Conservation (phyloP, 1,140 invertebrate species). For the Chlorops oryzae region DNA sequence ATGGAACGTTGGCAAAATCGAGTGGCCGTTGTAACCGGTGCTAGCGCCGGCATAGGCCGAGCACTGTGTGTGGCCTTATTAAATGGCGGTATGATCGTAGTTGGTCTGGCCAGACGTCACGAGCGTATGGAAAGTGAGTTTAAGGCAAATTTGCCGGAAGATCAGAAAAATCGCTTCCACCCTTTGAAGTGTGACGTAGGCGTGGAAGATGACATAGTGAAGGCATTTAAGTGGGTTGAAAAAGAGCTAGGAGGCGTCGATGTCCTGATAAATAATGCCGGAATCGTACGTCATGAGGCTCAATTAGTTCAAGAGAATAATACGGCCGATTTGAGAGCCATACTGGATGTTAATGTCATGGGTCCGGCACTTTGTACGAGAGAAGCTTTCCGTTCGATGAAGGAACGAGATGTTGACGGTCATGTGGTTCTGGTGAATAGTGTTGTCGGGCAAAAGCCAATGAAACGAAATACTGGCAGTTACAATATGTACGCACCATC, state of each 20-base stretch:
- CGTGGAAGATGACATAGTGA: constrained; percentile 59
- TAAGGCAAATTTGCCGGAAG: constrained; percentile 25
- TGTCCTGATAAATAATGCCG: constrained; percentile 71
- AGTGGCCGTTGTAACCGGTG: constrained; percentile 37
- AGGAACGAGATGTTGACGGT: constrained; percentile 57
- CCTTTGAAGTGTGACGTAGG: constrained; percentile 56
- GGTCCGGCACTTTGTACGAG: constrained; percentile 60
- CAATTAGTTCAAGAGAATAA: constrained; percentile 16
- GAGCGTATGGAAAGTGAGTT: constrained; percentile 50
- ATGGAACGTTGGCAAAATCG: constrained; percentile 43
- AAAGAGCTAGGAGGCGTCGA: constrained; percentile 59
- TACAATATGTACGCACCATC: constrained; percentile 56
- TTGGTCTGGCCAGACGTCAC: constrained; percentile 61
- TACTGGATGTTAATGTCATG: constrained; percentile 62
- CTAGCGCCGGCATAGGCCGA: constrained; percentile 56
- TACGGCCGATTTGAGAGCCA: constrained; percentile 15
- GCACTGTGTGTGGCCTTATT: constrained; percentile 47
- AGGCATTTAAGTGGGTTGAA: constrained; percentile 60
- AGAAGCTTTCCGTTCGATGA: constrained; percentile 62
- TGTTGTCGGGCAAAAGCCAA: constrained; percentile 50
- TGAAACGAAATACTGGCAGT: constrained; percentile 36
- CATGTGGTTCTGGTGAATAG: constrained; percentile 69
- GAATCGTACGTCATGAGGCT: constrained; percentile 37
- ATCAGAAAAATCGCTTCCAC: constrained; percentile 46
- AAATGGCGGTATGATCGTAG: constrained; percentile 55